phyloP scores from a whole-genome alignment of 1,140 invertebrate genomes.

The Diorhabda carinulata region DNA sequence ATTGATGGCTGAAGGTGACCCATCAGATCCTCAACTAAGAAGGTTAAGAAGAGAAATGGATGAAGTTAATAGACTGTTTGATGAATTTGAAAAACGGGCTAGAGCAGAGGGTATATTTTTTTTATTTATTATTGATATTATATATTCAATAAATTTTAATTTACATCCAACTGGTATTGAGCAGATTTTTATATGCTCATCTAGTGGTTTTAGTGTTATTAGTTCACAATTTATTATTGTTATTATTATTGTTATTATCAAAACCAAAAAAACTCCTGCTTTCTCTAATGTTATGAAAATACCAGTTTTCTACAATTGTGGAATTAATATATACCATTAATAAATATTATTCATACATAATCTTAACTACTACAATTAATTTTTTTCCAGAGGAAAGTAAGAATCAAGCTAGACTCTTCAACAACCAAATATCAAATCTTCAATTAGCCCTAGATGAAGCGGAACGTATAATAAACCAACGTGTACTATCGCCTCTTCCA shows the following conservation, averaged over 20 bases:
- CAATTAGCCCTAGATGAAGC: conserved; percentile 79
- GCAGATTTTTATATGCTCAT: no score
- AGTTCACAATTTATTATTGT: conserved; percentile 6
- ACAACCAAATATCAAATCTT: conserved; percentile 76
- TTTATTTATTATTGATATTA: not conserved
- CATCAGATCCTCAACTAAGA: conserved; percentile 86
- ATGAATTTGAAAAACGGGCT: conserved; percentile 86
- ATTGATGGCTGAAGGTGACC: conserved; percentile 86
- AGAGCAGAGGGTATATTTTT: conserved; percentile 65
- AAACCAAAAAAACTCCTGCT: no score
- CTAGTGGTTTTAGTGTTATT: not conserved
- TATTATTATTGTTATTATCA: conserved; percentile 2
- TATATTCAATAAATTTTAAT: no score
- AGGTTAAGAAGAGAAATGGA: conserved; percentile 88
- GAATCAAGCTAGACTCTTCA: conserved; percentile 80
- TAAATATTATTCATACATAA: not conserved
- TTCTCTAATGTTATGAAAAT: no score
- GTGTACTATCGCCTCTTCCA: conserved; percentile 75
- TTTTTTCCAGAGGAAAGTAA: conserved; percentile 73
- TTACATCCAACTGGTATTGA: no score
- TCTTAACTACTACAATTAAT: not conserved
- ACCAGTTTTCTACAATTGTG: no score
- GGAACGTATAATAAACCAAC: conserved; percentile 75
- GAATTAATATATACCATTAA: no score
- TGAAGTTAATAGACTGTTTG: conserved; percentile 92